Conservation (phyloP, 2,888 invertebrate genomes). For the Torymus auratus region DNA sequence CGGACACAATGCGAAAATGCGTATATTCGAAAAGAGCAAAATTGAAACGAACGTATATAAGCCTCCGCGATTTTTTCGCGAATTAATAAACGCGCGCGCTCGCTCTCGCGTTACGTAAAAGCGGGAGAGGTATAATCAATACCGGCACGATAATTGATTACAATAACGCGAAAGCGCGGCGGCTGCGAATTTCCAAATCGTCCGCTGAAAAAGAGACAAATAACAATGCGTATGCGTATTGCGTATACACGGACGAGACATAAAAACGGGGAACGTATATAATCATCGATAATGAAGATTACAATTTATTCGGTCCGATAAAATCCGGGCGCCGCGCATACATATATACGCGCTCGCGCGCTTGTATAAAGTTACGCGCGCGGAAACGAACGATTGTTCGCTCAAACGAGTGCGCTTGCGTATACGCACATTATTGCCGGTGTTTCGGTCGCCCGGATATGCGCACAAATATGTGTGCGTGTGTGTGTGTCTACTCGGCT, state of each 20-base stretch:
- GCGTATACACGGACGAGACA: not conserved
- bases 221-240: not conserved
- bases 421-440: conserved; percentile 43
- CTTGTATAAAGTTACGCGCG: conserved; percentile 35
- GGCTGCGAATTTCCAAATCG: not conserved
- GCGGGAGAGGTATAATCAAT: not conserved
- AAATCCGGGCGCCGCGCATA: conserved; percentile 38
- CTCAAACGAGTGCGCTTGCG: conserved; percentile 8
- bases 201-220: not conserved
- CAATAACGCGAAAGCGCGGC: not conserved
- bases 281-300: conserved; percentile 56
- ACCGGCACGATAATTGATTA: conserved; percentile 14
- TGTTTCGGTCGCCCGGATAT: conserved; percentile 14
- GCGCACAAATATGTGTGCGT: not conserved
- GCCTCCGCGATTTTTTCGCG: not conserved
- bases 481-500: not conserved
- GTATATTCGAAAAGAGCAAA: too few species aligned
- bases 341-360: not conserved
- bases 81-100: conserved; percentile 8
- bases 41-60: not conserved
- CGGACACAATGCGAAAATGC: too few species aligned
- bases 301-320: conserved; percentile 55
- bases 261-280: conserved; percentile 34
- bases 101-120: not conserved
- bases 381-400: conserved; percentile 54